Evolutionary conservation across 2,888 invertebrate genomes (phyloP).

Genomic region (Lithophane socia): DNA sequence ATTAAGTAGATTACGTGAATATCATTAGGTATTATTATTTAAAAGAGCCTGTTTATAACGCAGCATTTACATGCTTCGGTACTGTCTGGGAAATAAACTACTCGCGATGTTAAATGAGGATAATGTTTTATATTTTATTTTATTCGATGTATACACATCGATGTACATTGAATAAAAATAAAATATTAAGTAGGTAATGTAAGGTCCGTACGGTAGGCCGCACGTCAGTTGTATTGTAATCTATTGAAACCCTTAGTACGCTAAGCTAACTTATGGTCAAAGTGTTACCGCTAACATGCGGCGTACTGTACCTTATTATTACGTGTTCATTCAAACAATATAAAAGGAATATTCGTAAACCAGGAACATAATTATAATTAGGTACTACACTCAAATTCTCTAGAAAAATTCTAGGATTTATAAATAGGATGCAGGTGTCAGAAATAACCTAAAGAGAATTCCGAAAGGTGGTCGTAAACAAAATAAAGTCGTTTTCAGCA

Average conservation of each 20-base stretch:
- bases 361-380: neutral
- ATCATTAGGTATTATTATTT: slow-evolving; percentile 43
- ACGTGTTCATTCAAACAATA: neutral
- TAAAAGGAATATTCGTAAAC: no score
- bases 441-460: slow-evolving; percentile 12
- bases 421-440: neutral
- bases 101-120: neutral
- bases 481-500: neutral
- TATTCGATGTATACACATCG: no score
- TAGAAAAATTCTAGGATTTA: neutral
- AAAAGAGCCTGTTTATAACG: slow-evolving; percentile 15
- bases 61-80: slow-evolving; percentile 9
- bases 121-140: neutral
- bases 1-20: slow-evolving; percentile 53
- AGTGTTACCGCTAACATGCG: no score
- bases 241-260: no score
- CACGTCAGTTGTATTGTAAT: no score
- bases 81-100: slow-evolving; percentile 28
- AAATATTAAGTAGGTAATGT: no score
- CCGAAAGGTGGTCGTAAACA: neutral
- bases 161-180: no score
- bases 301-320: neutral
- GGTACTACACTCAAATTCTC: neutral
- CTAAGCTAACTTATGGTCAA: no score
- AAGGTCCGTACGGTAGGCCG: no score